Conservation (phyloP, 1,140 invertebrate species). For the Drosophila prosaltans region DNA sequence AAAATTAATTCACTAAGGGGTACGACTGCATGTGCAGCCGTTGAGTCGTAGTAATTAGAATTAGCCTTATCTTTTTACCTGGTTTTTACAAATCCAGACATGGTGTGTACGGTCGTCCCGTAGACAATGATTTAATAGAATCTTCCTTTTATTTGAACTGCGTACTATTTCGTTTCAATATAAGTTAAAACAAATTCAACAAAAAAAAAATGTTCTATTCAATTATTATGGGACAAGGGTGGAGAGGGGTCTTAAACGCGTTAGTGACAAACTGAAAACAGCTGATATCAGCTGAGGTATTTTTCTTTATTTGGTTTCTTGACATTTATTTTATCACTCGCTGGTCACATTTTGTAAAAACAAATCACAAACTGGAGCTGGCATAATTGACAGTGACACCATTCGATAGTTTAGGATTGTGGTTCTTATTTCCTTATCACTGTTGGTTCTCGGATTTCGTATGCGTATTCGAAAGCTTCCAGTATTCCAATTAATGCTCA, state of each 20-base stretch:
- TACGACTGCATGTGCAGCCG: neutral
- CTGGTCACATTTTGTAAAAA: neutral
- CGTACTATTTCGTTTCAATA: neutral
- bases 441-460: no score
- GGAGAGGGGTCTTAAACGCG: neutral
- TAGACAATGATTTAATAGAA: conserved; percentile 7
- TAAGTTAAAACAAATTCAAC: neutral
- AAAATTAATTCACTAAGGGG: neutral
- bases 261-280: neutral
- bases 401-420: no score
- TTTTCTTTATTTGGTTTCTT: no score
- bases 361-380: no score
- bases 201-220: neutral
- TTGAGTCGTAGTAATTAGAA: conserved; percentile 11
- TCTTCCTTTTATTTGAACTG: conserved; percentile 22
- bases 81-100: conserved; percentile 62
- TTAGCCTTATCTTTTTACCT: conserved; percentile 25
- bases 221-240: neutral
- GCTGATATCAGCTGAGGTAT: no score
- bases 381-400: no score
- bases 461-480: no score
- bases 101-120: conserved; percentile 31
- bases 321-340: neutral
- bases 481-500: no score
- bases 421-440: no score